Conservation (phyloP, 2,113 vertebrate genomes). For the Tringa solitaria region DNA sequence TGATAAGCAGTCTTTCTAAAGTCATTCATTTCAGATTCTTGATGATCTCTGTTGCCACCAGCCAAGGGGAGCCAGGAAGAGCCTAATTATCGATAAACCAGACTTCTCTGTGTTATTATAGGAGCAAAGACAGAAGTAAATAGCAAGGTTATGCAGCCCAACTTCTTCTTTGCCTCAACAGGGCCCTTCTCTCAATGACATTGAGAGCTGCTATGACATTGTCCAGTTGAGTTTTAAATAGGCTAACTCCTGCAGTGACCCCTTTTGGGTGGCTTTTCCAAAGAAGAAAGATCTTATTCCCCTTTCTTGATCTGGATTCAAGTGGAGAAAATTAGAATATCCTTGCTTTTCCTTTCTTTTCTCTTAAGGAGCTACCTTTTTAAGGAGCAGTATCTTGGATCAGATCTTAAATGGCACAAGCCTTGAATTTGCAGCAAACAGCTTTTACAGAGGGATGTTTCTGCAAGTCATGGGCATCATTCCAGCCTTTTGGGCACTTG, state of each 20-base stretch:
- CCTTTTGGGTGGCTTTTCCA: background rate
- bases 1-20: constrained; percentile 2
- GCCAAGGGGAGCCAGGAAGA: background rate
- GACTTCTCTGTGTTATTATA: background rate
- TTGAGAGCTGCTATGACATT: background rate
- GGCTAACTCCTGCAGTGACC: background rate
- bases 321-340: background rate
- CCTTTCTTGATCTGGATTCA: background rate
- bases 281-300: background rate
- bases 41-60: constrained; percentile 8
- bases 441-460: background rate
- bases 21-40: constrained; percentile 21
- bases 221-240: background rate
- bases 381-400: background rate
- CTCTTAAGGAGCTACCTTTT: background rate
- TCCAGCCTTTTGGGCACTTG: background rate
- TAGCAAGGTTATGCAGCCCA: background rate
- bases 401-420: background rate
- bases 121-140: constrained; percentile 7
- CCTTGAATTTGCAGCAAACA: background rate
- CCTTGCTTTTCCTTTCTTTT: background rate
- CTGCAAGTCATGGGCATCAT: background rate
- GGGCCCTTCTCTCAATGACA: background rate
- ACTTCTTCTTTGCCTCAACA: background rate
- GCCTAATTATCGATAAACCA: background rate